A percentile compares a stretch with the other conserved stretches of the same genome.
Conservation (phyloP, 2,113 vertebrate genomes). For the Picathartes gymnocephalus region DNA sequence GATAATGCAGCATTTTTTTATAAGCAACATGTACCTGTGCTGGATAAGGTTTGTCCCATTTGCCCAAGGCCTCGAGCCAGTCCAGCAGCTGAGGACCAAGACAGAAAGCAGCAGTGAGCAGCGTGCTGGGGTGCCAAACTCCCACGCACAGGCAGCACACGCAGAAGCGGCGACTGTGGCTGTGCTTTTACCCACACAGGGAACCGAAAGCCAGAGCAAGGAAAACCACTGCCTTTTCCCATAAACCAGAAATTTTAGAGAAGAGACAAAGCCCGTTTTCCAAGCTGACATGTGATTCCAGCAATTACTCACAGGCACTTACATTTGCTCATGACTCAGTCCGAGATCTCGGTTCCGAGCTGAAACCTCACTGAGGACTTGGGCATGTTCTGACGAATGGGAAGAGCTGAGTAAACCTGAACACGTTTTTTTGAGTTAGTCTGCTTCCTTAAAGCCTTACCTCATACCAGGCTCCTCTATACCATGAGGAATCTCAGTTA, state of each 20-base stretch:
- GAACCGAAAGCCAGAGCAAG: neutral
- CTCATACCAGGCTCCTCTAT: neutral
- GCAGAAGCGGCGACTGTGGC: fast-evolving
- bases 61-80: neutral
- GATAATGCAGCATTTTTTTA: neutral
- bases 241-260: neutral
- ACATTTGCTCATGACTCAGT: neutral
- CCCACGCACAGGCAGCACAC: fast-evolving
- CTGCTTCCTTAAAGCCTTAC: neutral
- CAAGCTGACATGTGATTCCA: neutral
- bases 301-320: neutral
- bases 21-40: neutral
- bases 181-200: neutral
- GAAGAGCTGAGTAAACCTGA: neutral
- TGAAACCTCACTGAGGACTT: neutral
- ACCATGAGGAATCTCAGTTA: neutral
- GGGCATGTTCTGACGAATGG: neutral
- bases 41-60: neutral
- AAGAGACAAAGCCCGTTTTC: neutral
- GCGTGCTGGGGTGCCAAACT: neutral
- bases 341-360: neutral
- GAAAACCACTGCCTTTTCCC: neutral
- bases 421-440: neutral
- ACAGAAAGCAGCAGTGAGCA: neutral
- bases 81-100: neutral